A percentile compares a stretch with the other conserved stretches of the same genome.
phyloP scores from a whole-genome alignment of 2,888 invertebrate species.

The Caenorhabditis plicata region DNA sequence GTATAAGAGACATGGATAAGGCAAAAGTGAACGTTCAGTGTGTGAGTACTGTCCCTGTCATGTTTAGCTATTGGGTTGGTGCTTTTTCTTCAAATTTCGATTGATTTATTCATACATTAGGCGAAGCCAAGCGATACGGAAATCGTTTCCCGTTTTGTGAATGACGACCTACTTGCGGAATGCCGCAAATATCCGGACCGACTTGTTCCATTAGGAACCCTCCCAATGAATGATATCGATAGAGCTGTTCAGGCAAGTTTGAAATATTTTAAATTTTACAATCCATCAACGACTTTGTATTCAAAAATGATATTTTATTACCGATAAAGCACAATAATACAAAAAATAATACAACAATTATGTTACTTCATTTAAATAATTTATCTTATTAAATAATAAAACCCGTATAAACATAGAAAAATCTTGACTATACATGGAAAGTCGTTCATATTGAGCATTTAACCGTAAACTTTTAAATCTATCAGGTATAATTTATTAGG shows the following conservation, averaged over 20 bases:
- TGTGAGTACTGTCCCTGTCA: slow-evolving; percentile 72
- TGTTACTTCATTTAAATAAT: too few species aligned
- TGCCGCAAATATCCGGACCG: slow-evolving; percentile 67
- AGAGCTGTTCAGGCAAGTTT: slow-evolving; percentile 67
- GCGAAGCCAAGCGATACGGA: slow-evolving; percentile 70
- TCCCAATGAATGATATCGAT: slow-evolving; percentile 70
- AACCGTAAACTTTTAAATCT: not conserved
- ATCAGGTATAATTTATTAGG: not conserved
- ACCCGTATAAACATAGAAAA: not conserved
- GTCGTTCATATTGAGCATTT: too few species aligned
- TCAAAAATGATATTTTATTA: too few species aligned
- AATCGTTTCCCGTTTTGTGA: slow-evolving; percentile 69
- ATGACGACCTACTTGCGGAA: slow-evolving; percentile 70
- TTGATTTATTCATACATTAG: slow-evolving; percentile 55
- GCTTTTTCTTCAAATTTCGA: not conserved
- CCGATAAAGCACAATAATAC: too few species aligned
- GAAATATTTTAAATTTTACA: not conserved
- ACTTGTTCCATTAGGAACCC: slow-evolving; percentile 70
- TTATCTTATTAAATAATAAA: not conserved
- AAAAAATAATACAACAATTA: too few species aligned
- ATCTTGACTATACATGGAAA: too few species aligned
- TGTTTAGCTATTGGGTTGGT: slow-evolving; percentile 72
- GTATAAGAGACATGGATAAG: slow-evolving; percentile 70
- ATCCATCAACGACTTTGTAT: too few species aligned
- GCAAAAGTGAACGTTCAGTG: slow-evolving; percentile 70